Conservation (phyloP, 2,888 invertebrate genomes). For the Sepioteuthis lessoniana region DNA sequence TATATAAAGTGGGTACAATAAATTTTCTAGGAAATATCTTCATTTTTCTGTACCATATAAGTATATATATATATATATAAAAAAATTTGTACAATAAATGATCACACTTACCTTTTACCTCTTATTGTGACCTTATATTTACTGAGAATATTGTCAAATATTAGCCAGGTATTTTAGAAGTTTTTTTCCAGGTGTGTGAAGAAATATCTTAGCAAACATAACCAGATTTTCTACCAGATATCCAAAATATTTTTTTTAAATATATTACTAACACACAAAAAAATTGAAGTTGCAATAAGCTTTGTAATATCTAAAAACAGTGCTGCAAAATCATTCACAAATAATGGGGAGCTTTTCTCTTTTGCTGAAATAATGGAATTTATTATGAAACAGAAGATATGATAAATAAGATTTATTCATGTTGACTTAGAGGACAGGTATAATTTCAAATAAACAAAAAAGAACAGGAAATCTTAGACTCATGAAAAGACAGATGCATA, state of each 20-base stretch:
- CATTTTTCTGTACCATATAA: no score
- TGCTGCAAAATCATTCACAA: background rate
- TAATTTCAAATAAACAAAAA: background rate
- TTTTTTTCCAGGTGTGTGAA: background rate
- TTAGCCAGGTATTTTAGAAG: no score
- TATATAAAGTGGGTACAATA: no score
- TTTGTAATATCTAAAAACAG: background rate
- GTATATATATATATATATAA: no score
- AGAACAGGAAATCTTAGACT: background rate
- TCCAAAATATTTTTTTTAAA: background rate
- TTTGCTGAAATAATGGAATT: conserved; percentile 20
- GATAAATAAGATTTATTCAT: conserved; percentile 12
- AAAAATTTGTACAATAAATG: no score
- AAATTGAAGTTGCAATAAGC: background rate
- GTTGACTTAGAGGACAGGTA: conserved; percentile 1
- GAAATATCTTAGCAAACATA: background rate
- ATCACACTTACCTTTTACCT: no score
- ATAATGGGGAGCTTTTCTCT: background rate
- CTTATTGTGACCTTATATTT: no score
- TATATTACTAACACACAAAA: background rate
- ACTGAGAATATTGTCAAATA: no score
- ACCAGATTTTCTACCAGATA: background rate
- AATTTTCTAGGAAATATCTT: no score
- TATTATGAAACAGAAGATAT: background rate
- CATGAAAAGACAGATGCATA: background rate